A percentile compares a stretch with the other conserved stretches of the same genome.
phyloP scores from a whole-genome alignment of 2,797 vertebrate species.

The Gorsachius magnificus region DNA sequence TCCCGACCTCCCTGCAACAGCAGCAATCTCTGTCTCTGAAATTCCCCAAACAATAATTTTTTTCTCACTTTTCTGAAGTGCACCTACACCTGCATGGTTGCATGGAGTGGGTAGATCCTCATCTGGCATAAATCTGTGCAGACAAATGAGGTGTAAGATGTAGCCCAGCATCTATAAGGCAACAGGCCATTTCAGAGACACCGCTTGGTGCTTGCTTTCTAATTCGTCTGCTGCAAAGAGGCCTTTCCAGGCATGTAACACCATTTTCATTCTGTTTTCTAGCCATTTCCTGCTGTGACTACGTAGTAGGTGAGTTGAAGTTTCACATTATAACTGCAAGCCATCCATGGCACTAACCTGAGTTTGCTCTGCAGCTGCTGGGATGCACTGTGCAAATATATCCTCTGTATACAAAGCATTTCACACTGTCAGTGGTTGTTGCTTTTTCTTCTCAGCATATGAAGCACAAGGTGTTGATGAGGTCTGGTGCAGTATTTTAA shows the following conservation, averaged over 20 bases:
- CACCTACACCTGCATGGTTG: not conserved
- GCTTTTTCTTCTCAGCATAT: not conserved
- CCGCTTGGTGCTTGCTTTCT: not conserved
- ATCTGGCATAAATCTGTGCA: not conserved
- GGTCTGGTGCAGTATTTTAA: conserved; percentile 30
- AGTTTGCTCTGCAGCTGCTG: not conserved
- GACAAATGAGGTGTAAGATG: not conserved
- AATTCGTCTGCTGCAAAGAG: not conserved
- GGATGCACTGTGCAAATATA: not conserved
- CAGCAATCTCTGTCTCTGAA: not conserved
- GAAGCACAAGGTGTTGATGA: conserved; percentile 7
- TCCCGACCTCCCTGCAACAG: not conserved
- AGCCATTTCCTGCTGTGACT: conserved; percentile 83
- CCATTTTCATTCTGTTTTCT: conserved; percentile 75
- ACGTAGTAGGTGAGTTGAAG: conserved; percentile 81
- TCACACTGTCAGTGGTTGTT: not conserved
- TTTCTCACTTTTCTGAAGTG: not conserved
- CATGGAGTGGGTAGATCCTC: not conserved
- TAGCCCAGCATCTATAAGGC: not conserved
- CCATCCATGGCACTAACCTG: not conserved
- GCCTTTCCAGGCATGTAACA: not conserved
- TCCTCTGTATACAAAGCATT: not conserved
- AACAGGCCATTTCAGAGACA: not conserved
- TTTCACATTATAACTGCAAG: not conserved
- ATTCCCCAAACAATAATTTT: not conserved